Percentiles rank a stretch among this genome's conserved stretches.
Conservation (phyloP, 2,888 invertebrate species). For the Caradrina clavipalpis region DNA sequence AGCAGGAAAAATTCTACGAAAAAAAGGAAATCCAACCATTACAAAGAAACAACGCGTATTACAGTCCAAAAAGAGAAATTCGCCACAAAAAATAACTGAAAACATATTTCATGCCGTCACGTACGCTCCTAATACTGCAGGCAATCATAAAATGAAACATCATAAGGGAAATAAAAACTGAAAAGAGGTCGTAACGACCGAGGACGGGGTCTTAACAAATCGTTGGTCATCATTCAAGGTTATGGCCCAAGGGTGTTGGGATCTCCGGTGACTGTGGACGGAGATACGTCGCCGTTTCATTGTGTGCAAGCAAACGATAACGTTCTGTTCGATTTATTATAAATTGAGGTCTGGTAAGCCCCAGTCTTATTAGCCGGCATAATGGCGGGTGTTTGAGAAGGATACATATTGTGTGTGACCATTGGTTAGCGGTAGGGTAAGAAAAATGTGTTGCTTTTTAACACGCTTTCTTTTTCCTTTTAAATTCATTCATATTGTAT, state of each 20-base stretch:
- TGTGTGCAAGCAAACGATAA: conserved; percentile 82
- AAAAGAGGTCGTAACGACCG: conserved; percentile 86
- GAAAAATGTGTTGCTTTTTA: conserved; percentile 42
- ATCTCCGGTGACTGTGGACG: conserved; percentile 73
- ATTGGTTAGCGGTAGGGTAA: conserved; percentile 31
- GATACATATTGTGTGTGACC: conserved; percentile 71
- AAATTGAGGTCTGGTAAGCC: conserved; percentile 79
- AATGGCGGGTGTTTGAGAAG: conserved; percentile 74
- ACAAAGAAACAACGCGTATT: conserved; percentile 32
- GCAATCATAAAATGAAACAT: conserved; percentile 90
- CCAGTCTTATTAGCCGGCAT: conserved; percentile 78
- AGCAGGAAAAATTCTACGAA: neutral
- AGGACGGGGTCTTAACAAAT: conserved; percentile 87
- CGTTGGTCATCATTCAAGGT: conserved; percentile 88
- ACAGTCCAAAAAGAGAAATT: conserved; percentile 36
- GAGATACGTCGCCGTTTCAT: conserved; percentile 86
- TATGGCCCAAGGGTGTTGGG: conserved; percentile 81
- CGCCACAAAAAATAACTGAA: conserved; percentile 57
- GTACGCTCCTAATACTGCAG: conserved; percentile 81
- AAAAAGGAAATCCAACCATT: conserved; percentile 7
- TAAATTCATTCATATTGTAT: neutral
- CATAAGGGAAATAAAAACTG: conserved; percentile 89
- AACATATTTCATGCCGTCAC: conserved; percentile 79
- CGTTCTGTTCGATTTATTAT: conserved; percentile 85
- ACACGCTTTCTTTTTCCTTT: neutral